Evolutionary conservation across 1,140 invertebrate genomes (phyloP).

Genomic region (Zaprionus ghesquierei): DNA sequence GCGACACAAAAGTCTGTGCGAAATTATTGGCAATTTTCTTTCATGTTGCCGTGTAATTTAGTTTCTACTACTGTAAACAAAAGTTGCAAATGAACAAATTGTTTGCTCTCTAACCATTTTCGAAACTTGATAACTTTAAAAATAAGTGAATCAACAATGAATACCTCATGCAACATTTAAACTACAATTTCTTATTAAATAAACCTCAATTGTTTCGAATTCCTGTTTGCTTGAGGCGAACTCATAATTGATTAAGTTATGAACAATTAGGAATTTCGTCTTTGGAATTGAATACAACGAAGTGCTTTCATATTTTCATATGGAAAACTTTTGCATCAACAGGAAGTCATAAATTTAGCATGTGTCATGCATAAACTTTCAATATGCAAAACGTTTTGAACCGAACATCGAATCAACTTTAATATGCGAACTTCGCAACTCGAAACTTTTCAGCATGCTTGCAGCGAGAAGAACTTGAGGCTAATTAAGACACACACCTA

Average conservation of each 20-base stretch:
- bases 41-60: neutral
- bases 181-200: neutral
- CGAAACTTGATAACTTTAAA: neutral
- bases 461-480: conserved; percentile 6
- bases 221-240: neutral
- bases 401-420: conserved; percentile 2
- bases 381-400: neutral
- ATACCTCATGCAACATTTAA: neutral
- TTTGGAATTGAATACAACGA: neutral
- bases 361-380: neutral
- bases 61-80: too few relatives aligned
- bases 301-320: neutral
- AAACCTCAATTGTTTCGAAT: neutral
- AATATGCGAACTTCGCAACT: neutral
- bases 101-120: too few relatives aligned
- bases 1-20: neutral
- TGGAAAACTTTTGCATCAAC: neutral
- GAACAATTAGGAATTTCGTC: neutral
- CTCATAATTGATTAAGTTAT: neutral
- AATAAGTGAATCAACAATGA: neutral
- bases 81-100: too few relatives aligned
- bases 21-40: neutral
- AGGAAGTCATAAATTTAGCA: conserved; percentile 18
- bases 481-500: conserved; percentile 35
- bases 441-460: neutral